Percentiles rank a stretch among this genome's conserved stretches.
These are phyloP conservation scores for Heterotis niloticus DNA, from an alignment of 2,113 vertebrate genomes.

Conservation along the genomic window DNA sequence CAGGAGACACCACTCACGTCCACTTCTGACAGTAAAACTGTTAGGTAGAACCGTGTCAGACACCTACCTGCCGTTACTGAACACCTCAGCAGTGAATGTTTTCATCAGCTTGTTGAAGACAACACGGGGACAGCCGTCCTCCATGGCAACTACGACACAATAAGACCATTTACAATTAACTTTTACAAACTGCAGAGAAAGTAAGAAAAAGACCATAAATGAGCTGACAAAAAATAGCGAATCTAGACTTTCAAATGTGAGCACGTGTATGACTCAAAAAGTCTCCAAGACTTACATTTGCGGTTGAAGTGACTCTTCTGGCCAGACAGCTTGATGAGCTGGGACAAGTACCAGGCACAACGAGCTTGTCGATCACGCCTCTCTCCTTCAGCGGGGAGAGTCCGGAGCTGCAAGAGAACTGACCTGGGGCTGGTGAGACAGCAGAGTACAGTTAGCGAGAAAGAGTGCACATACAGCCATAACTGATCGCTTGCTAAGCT, in stretches of 20 bases:
- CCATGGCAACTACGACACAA: slow-evolving; percentile 49
- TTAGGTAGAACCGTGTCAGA: not conserved
- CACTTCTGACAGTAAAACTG: not conserved
- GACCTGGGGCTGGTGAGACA: slow-evolving; percentile 50
- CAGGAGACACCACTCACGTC: too few relatives aligned
- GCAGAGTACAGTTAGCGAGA: not conserved
- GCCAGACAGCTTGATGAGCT: slow-evolving; percentile 71
- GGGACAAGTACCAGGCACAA: slow-evolving; percentile 78
- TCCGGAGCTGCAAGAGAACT: slow-evolving; percentile 71
- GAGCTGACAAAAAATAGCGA: not conserved
- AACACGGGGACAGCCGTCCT: slow-evolving; percentile 58
- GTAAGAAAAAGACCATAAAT: too few relatives aligned
- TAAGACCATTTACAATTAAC: too few relatives aligned
- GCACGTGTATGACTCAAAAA: not conserved
- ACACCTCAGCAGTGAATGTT: slow-evolving; percentile 61
- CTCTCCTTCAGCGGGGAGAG: slow-evolving; percentile 56
- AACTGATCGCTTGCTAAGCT: not conserved
- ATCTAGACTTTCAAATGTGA: not conserved
- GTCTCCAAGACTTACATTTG: slow-evolving; percentile 67
- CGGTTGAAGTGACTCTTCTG: slow-evolving; percentile 65
- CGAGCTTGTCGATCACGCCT: slow-evolving; percentile 65
- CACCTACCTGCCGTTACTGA: slow-evolving; percentile 56
- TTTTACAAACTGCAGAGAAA: too few relatives aligned
- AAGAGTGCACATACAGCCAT: too few relatives aligned
- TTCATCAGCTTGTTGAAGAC: slow-evolving; percentile 55